Percentiles rank a stretch among this genome's conserved stretches.
Evolutionary conservation across 2,888 invertebrate species (phyloP).

Genomic region (Drosophila leonis): DNA sequence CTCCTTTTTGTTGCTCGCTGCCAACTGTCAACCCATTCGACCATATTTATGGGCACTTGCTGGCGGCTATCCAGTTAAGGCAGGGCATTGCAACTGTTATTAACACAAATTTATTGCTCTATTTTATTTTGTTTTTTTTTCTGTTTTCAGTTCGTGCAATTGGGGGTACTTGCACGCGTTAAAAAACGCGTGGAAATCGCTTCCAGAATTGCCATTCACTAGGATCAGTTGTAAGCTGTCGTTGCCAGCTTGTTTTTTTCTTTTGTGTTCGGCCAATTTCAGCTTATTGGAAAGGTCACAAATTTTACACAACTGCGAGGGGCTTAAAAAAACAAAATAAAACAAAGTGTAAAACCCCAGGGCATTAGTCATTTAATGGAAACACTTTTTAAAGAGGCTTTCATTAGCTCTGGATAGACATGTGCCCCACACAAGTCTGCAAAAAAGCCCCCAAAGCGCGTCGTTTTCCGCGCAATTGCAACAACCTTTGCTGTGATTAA

Average conservation of each 20-base stretch:
- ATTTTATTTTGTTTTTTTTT: constrained; percentile 27
- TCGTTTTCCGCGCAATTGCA: constrained; percentile 1
- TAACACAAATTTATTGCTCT: constrained; percentile 70
- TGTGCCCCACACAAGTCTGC: background rate
- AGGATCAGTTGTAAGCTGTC: constrained; percentile 5
- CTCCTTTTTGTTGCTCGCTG: constrained; percentile 30
- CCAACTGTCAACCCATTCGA: constrained; percentile 77
- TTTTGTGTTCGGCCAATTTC: background rate
- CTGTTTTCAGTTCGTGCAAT: constrained; percentile 18
- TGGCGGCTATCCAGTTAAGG: constrained; percentile 41
- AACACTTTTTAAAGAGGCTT: background rate
- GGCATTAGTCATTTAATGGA: constrained; percentile 1
- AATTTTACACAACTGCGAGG: background rate
- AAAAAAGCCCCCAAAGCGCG: background rate
- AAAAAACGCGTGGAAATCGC: constrained; percentile 40
- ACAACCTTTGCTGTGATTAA: constrained; percentile 5
- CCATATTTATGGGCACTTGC: constrained; percentile 73
- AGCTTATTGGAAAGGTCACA: background rate
- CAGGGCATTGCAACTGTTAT: constrained; percentile 68
- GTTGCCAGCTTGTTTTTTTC: constrained; percentile 16
- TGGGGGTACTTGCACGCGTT: constrained; percentile 31
- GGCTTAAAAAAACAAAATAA: background rate
- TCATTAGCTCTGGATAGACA: background rate
- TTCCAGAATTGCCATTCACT: constrained; percentile 8
- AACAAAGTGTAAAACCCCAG: background rate